Base-by-base conservation (phyloP, 2,888 invertebrate species). In the Latrodectus elegans region DNA sequence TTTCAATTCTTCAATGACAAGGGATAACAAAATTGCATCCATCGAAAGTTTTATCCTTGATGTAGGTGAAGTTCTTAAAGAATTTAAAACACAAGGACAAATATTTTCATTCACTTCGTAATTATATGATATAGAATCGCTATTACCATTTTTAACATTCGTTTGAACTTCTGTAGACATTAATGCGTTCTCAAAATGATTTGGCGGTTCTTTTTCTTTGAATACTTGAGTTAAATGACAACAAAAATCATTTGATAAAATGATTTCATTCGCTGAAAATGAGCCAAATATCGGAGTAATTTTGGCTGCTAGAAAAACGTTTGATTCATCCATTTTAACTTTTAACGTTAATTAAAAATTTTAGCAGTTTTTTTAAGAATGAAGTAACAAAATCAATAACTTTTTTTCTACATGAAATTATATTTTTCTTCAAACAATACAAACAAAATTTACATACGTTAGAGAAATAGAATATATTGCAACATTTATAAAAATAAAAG, bases 1-100 rank as follows among this genome's bases (percentile, higher is more conserved):
- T 60, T 72, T 71, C 14, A 84, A 60, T 73, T 88, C 88, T n/a
- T n/a, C 38, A 38, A 84, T 80, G 22, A 80, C 52, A 14, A 76
- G 15, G 22, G 79, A 80, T 67, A 84, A 88, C 10, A 80, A 26
- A n/a, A 75, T 51, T 14, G 55, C 64, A 75, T 88, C 88, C 26
- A 88, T 65, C 51, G 64, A 76, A 26, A 88, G 67, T 70, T 70
- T 77, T 12, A 88, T 49, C 12, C 70, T 75, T 51, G 55, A 68
- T 12, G 15, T 10, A n/a, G 17, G 49, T n/a, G 6, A 71, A 26
- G 55, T 52, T 64, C 38, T 77, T 49, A 60, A 22, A 0, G 60
- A 26, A 71, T 55, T 51, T 52, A 72, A 51, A 4, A 76, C 17
- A 55, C 81, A 80, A 9, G 49, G 49, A 71, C 80, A 81, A 55